Conservation (phyloP, 2,888 invertebrate genomes). For the Aspidiotus destructor region DNA sequence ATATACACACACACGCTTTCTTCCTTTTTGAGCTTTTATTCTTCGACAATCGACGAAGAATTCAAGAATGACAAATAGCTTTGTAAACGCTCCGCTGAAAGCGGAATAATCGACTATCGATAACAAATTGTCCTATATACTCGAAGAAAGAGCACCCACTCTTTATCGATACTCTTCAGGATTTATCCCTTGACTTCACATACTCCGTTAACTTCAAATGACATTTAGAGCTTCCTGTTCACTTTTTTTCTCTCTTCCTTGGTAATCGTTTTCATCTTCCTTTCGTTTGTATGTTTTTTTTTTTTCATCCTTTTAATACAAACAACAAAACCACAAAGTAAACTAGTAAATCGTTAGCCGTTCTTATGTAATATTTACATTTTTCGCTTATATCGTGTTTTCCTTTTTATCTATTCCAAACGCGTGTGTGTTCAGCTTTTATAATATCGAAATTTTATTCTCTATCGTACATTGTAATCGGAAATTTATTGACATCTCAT, state of each 20-base stretch:
- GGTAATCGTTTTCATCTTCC: neutral
- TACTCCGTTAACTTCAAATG: constrained; percentile 32
- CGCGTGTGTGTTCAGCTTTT: neutral
- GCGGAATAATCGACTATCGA: constrained; percentile 31
- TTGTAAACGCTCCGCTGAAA: constrained; percentile 30
- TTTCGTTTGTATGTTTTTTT: neutral
- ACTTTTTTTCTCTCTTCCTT: constrained; percentile 6
- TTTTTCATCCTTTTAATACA: constrained; percentile 8
- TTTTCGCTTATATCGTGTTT: constrained; percentile 25
- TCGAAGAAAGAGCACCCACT: neutral
- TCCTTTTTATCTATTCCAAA: constrained; percentile 14
- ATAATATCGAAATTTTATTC: neutral
- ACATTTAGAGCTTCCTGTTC: constrained; percentile 31
- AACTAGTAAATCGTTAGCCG: constrained; percentile 25
- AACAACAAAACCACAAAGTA: constrained; percentile 30
- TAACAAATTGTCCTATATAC: constrained; percentile 28
- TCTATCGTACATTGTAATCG: neutral
- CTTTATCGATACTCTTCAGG: constrained; percentile 25
- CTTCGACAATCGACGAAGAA: constrained; percentile 26
- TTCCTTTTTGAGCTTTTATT: constrained; percentile 20
- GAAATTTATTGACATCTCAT: constrained; percentile 7
- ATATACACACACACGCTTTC: neutral
- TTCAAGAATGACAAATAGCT: constrained; percentile 32
- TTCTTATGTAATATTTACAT: constrained; percentile 19
- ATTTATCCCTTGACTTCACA: constrained; percentile 32